Base-by-base conservation (phyloP, 2,113 vertebrate species). In the Tinamus guttatus region DNA sequence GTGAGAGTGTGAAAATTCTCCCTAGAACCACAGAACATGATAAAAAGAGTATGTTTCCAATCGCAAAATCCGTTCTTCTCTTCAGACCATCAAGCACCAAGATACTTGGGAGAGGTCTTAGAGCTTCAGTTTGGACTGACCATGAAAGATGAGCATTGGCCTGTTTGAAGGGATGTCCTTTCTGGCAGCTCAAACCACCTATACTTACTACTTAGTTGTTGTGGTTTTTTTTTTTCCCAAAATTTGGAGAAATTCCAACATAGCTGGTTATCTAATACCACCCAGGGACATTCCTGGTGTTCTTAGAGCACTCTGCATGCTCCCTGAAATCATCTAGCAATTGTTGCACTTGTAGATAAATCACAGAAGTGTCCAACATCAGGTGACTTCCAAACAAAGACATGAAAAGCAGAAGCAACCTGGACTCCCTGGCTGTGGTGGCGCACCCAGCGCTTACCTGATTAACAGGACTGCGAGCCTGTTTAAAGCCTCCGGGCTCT, bases 401-500 rank as follows among this genome's bases (percentile, higher is more conserved):
- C 59, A 54, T 1, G 18, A 62, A 80, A 91, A 87, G 75, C 49
- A 89, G 56, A 63, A 70, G 75, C 82, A 87, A 76, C 52, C 45
- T 43, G 11, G 40, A 70, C 13, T 83, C 56, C 67, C 59, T 74
- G 85, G 60, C 45, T 65, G 27, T 38, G 82, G 51, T 8, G 59
- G 77, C 68, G 85, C 25, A 0, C 54, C 67, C 59, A 93, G 68
- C 38, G 89, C 63, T 59, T 82, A 65, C 18, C 63, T 58, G 49
- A 65, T 85, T 62, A 82, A 83, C 41, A 59, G 4, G 24, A 70
- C 34, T 85, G 73, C 90, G 67, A n/a, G n/a, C n/a, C 9, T 63
- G 70, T 45, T 67, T 14, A 74, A 91, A 89, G 45, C 79, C 91
- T 24, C 59, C 59, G 63, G 94, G 93, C 51, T 94, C 67, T 63